phyloP scores from a whole-genome alignment of 2,797 vertebrate genomes.

The Catamblyrhynchus diadema region DNA sequence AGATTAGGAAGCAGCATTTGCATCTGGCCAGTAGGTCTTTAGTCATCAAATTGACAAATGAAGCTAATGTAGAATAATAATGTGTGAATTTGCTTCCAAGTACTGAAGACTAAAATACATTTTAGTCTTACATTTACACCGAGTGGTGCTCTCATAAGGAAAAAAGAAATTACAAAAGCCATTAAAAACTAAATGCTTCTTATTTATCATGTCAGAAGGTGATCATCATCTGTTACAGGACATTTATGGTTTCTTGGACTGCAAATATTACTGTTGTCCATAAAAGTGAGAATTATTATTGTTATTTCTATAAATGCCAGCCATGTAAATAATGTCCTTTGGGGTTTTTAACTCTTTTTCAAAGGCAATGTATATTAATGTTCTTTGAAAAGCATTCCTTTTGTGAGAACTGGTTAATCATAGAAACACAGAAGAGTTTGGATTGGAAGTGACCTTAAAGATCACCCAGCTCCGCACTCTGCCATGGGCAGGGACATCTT shows the following conservation, averaged over 20 bases:
- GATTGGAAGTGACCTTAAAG: neutral
- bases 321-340: neutral
- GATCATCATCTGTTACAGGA: slow-evolving; percentile 52
- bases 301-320: slow-evolving; percentile 51
- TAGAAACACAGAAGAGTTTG: neutral
- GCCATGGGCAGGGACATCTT: neutral
- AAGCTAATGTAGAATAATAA: slow-evolving; percentile 74
- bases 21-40: slow-evolving; percentile 67
- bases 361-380: neutral
- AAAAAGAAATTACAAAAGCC: slow-evolving; percentile 39
- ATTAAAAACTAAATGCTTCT: slow-evolving; percentile 62
- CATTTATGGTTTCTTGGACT: slow-evolving; percentile 46
- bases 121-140: slow-evolving; percentile 37
- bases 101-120: slow-evolving; percentile 33
- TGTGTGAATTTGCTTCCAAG: slow-evolving; percentile 52
- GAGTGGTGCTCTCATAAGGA: slow-evolving; percentile 41
- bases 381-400: neutral
- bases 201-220: slow-evolving; percentile 62
- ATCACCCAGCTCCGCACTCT: rapidly evolving
- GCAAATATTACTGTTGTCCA: slow-evolving; percentile 37
- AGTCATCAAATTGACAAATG: slow-evolving; percentile 71
- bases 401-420: neutral
- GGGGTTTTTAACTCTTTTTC: neutral
- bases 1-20: slow-evolving; percentile 71
- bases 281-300: slow-evolving; percentile 15